phyloP scores from a whole-genome alignment of 2,888 invertebrate species.

The Eupeodes luniger region DNA sequence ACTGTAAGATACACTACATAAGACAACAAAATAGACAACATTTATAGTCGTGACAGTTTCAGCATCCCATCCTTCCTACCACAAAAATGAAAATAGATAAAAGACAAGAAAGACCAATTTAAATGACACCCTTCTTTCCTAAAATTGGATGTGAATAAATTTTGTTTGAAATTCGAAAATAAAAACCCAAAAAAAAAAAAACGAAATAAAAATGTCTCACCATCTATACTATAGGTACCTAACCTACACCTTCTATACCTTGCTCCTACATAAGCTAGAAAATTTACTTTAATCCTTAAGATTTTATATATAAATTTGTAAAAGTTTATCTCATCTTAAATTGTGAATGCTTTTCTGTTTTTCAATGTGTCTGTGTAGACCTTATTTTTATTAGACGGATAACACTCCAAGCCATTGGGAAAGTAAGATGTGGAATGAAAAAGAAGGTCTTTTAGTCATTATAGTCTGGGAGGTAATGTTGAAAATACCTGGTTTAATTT shows the following conservation, averaged over 20 bases:
- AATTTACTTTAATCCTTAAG: background rate
- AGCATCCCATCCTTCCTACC: too few species aligned
- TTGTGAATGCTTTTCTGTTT: background rate
- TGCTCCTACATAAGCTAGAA: background rate
- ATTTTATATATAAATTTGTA: conserved; percentile 30
- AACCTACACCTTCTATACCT: too few species aligned
- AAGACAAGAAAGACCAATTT: background rate
- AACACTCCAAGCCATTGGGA: background rate
- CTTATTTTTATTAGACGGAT: conserved; percentile 4
- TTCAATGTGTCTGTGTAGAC: background rate
- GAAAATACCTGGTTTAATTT: too few species aligned
- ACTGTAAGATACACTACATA: background rate
- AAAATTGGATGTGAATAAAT: conserved; percentile 4
- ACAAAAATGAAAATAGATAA: too few species aligned
- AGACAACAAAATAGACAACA: background rate
- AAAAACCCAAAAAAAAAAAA: background rate
- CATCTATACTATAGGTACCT: background rate
- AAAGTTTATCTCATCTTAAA: conserved; percentile 21
- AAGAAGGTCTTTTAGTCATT: background rate
- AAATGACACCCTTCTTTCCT: background rate
- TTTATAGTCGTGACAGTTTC: conserved; percentile 24
- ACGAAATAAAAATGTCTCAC: background rate
- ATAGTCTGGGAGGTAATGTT: background rate
- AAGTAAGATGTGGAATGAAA: background rate
- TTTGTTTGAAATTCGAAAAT: background rate